Base-by-base conservation (phyloP, 2,888 invertebrate species). In the Vanessa cardui region DNA sequence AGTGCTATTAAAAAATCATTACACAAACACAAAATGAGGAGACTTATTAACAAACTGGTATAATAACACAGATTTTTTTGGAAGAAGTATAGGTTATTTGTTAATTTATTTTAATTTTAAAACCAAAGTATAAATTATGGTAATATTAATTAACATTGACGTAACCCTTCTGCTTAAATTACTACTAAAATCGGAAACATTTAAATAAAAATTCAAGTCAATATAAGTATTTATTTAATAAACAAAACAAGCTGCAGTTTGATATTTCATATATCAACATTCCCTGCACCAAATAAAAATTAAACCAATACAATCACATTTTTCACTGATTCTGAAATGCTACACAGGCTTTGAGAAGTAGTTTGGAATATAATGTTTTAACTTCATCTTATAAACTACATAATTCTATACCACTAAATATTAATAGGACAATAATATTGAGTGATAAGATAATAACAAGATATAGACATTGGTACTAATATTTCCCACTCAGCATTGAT, bases 231-330 rank as follows among this genome's bases (percentile, higher is more conserved):
- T 77, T 78, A 75, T 66, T 74, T 62, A 68, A 68, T 67, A 64
- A 70, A 72, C 71, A 74, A 76, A 76, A 72, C 69, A 75, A 72
- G 75, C 76, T 77, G 74, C 73, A 80, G 75, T 76, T 70, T 61
- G 72, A 76, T 77, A 49, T 26, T 50, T 9, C 15, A 7, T 21
- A 76, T 66, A 68, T 72, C 75, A 76, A 58, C 72, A 71, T 65
- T 75, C 79, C 86, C 82, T 76, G 80, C 84, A 87, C 86, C 86
- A 75, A 76, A 76, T 78, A 77, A 70, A 74, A 77, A 77, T 46
- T 52, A 31, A 46, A 20, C 58, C 33, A 33, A 66, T 52, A 60
- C 50, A 60, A 21, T 33, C 18, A 18, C 18, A 56, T 47, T 46
- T 16, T 26, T 21, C 15, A 50, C 50, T 26, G 45, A 46, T 26